These are phyloP conservation scores for Helarctos malayanus DNA, from an alignment of 2,797 vertebrate species.

Conservation along the genomic window DNA sequence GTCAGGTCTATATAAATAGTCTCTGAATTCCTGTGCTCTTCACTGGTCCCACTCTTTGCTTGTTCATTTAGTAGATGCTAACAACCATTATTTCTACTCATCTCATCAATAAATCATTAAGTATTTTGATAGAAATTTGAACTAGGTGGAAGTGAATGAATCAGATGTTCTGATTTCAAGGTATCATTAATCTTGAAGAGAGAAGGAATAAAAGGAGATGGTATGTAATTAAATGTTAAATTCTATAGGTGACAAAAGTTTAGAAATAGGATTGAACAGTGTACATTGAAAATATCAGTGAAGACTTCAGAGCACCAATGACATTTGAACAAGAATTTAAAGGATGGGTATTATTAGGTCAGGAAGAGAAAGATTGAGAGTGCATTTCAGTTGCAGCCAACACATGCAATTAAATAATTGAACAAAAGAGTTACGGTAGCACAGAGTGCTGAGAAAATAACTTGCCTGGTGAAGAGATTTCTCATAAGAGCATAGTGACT, in stretches of 20 bases:
- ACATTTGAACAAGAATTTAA: not conserved
- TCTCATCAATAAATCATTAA: not conserved
- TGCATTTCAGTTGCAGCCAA: not conserved
- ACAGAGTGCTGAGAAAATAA: not conserved
- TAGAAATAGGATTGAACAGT: not conserved
- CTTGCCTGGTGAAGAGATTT: not conserved
- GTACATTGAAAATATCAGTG: not conserved
- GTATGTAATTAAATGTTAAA: slow-evolving; percentile 1
- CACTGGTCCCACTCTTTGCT: not conserved
- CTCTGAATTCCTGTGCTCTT: not conserved
- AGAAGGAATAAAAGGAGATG: not conserved
- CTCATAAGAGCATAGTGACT: not conserved
- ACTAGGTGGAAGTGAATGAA: not conserved
- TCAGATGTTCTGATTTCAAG: not conserved
- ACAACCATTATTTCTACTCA: not conserved
- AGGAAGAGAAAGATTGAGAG: not conserved
- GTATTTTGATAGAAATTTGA: not conserved
- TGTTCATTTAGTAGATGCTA: not conserved
- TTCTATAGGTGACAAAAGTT: not conserved
- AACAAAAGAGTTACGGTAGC: not conserved
- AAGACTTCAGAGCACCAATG: not conserved
- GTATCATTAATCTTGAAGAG: not conserved
- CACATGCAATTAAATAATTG: not conserved
- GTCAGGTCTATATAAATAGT: not conserved
- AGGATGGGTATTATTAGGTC: not conserved